A percentile compares a stretch with the other conserved stretches of the same genome.
These are phyloP conservation scores for Diadromus collaris DNA, from an alignment of 2,888 invertebrate genomes.

Conservation along the genomic window DNA sequence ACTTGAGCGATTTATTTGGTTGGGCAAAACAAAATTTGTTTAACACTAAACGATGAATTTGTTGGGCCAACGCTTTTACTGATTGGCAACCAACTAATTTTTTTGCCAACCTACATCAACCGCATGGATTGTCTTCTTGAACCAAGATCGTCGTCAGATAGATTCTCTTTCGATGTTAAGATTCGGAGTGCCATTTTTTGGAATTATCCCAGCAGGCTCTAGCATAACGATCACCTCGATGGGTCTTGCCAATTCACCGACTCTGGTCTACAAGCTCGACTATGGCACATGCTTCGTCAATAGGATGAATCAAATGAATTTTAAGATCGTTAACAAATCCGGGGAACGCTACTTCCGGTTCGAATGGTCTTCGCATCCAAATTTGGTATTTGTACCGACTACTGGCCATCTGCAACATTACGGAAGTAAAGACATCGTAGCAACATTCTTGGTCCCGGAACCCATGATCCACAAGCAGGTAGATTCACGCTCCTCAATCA, in stretches of 20 bases:
- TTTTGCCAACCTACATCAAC: no score
- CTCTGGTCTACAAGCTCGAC: constrained; percentile 73
- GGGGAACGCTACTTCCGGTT: constrained; percentile 77
- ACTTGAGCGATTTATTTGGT: no score
- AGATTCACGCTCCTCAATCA: background rate
- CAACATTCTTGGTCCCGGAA: constrained; percentile 80
- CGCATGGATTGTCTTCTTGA: background rate
- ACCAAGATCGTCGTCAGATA: background rate
- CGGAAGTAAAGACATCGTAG: constrained; percentile 81
- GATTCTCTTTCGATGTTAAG: background rate
- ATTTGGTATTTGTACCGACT: constrained; percentile 81
- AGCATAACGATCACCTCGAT: constrained; percentile 21
- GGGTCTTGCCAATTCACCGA: background rate
- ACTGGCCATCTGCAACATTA: constrained; percentile 80
- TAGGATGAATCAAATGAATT: constrained; percentile 76
- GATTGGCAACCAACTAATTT: no score
- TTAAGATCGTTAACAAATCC: constrained; percentile 80
- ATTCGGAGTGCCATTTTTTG: background rate
- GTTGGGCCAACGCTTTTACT: no score
- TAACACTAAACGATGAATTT: no score
- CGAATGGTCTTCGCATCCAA: constrained; percentile 74
- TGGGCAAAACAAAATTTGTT: no score
- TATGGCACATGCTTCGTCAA: constrained; percentile 78
- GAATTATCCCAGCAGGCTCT: constrained; percentile 23
- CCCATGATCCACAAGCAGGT: constrained; percentile 77